A percentile compares a stretch with the other conserved stretches of the same genome.
phyloP scores from a whole-genome alignment of 2,888 invertebrate species.

The Nomada fucata region DNA sequence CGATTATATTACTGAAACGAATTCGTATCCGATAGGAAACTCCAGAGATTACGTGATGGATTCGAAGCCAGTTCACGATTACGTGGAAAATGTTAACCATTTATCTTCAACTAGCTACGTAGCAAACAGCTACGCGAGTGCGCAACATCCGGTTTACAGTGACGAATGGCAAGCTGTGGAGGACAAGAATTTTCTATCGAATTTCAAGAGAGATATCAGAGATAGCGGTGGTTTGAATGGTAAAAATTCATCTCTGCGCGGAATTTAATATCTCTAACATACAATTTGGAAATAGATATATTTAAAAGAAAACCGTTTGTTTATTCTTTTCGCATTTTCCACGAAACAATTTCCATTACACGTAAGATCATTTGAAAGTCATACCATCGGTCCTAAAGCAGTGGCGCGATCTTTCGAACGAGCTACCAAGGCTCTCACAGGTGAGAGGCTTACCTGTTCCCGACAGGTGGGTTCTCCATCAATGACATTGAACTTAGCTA shows the following conservation, averaged over 20 bases:
- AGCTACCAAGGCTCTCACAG: constrained; percentile 33
- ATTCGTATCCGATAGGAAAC: background rate
- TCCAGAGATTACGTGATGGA: constrained; percentile 1
- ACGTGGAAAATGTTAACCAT: constrained; percentile 6
- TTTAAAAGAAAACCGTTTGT: background rate
- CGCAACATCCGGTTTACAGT: constrained; percentile 8
- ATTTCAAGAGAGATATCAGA: background rate
- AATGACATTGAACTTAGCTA: constrained; percentile 42
- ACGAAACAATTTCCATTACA: background rate
- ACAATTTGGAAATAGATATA: constrained; percentile 35
- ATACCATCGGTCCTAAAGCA: background rate
- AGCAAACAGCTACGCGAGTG: constrained; percentile 13
- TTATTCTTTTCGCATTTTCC: constrained; percentile 2
- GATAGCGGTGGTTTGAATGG: background rate
- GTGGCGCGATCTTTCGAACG: constrained; percentile 63
- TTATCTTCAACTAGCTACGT: constrained; percentile 8
- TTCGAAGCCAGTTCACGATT: background rate
- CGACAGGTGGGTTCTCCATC: constrained; percentile 13
- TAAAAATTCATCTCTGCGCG: background rate
- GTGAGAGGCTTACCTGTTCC: constrained; percentile 20
- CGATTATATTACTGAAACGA: constrained; percentile 7
- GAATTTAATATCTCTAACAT: constrained; percentile 32
- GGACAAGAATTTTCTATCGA: constrained; percentile 12
- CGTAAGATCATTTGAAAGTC: background rate
- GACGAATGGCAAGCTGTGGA: constrained; percentile 60